Percentiles rank a stretch among this genome's conserved stretches.
phyloP scores from a whole-genome alignment of 2,888 invertebrate species.

The Autographa gamma region DNA sequence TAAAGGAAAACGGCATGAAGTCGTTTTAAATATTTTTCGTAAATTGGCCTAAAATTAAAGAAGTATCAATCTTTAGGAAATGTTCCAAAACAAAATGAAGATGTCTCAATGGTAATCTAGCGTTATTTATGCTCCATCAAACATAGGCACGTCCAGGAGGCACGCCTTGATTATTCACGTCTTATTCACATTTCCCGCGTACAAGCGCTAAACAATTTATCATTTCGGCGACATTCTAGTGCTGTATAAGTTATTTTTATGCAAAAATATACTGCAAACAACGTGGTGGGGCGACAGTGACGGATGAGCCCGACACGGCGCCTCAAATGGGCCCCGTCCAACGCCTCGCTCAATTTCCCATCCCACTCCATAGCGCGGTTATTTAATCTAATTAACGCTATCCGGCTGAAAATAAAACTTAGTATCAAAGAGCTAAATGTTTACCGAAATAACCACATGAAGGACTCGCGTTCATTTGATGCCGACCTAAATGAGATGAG shows the following conservation, averaged over 20 bases:
- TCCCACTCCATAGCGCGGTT: constrained; percentile 64
- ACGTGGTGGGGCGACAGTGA: constrained; percentile 76
- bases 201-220: constrained; percentile 55
- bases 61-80: too few relatives aligned
- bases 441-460: constrained; percentile 59
- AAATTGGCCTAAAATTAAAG: too few relatives aligned
- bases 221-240: constrained; percentile 63
- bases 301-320: constrained; percentile 67
- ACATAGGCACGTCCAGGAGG: constrained; percentile 35
- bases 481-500: constrained; percentile 43
- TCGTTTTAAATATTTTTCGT: too few relatives aligned
- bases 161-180: constrained; percentile 29
- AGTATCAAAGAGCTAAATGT: constrained; percentile 58
- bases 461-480: constrained; percentile 44
- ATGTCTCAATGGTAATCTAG: constrained; percentile 3
- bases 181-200: constrained; percentile 43
- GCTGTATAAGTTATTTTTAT: constrained; percentile 74
- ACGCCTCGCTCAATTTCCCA: constrained; percentile 72
- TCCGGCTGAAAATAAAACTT: constrained; percentile 59
- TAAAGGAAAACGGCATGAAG: too few relatives aligned
- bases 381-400: constrained; percentile 63
- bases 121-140: constrained; percentile 37
- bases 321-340: constrained; percentile 65
- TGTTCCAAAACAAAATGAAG: too few relatives aligned
- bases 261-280: constrained; percentile 80